phyloP scores from a whole-genome alignment of 2,888 invertebrate genomes.

The Tineola bisselliella region DNA sequence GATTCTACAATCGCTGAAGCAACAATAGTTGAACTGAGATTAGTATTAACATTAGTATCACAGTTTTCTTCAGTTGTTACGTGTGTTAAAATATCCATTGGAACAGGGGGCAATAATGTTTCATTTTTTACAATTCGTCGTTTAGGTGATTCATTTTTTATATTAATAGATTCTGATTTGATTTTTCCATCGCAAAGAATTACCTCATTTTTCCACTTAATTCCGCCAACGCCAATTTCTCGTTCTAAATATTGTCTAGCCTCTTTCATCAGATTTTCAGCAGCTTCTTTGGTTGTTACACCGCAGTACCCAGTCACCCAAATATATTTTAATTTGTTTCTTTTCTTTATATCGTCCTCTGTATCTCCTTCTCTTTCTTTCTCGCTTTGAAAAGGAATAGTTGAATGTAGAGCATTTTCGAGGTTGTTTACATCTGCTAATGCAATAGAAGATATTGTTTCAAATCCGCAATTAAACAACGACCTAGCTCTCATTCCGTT shows the following conservation, averaged over 20 bases:
- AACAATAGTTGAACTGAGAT: background rate
- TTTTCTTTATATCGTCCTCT: slow-evolving; percentile 69
- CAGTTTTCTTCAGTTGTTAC: too few species aligned
- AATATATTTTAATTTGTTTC: slow-evolving; percentile 75
- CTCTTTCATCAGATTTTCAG: slow-evolving; percentile 78
- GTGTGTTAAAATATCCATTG: background rate
- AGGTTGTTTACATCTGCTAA: slow-evolving; percentile 73
- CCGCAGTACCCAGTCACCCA: slow-evolving; percentile 85
- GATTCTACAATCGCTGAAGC: background rate
- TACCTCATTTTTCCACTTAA: slow-evolving; percentile 70
- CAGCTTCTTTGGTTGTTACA: slow-evolving; percentile 83
- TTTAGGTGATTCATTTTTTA: background rate
- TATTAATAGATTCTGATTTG: background rate
- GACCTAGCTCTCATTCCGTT: slow-evolving; percentile 87
- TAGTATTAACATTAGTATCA: background rate
- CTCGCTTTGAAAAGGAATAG: slow-evolving; percentile 86
- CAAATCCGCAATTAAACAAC: slow-evolving; percentile 83
- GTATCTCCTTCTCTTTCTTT: slow-evolving; percentile 79
- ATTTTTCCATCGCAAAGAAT: background rate
- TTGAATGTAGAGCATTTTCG: slow-evolving; percentile 80
- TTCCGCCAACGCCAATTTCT: slow-evolving; percentile 77
- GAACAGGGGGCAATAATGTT: background rate
- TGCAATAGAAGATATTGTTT: slow-evolving; percentile 81
- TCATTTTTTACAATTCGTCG: background rate
- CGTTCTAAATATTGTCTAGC: slow-evolving; percentile 77